These are phyloP conservation scores for Heliconius nattereri DNA, from an alignment of 1,140 invertebrate genomes.

Conservation along the genomic window DNA sequence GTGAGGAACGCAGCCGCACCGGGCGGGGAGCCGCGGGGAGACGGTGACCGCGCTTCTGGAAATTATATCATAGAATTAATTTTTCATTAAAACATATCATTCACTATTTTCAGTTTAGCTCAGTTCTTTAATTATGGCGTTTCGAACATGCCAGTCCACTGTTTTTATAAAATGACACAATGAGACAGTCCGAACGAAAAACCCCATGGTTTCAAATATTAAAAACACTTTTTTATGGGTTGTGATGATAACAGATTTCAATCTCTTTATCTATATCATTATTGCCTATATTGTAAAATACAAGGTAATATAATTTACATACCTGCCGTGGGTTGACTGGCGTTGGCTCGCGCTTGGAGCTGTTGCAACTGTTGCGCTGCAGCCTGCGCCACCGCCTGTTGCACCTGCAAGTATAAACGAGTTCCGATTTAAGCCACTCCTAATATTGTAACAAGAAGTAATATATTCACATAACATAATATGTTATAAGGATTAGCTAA, in stretches of 20 bases:
- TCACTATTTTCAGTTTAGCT: no score
- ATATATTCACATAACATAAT: background rate
- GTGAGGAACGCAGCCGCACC: conserved; percentile 73
- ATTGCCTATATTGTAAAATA: background rate
- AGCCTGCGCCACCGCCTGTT: conserved; percentile 90
- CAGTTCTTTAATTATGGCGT: no score
- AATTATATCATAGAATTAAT: background rate
- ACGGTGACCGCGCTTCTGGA: conserved; percentile 79
- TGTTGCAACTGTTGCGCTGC: conserved; percentile 91
- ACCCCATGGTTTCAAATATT: no score
- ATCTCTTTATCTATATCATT: no score
- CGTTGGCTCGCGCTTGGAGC: conserved; percentile 86
- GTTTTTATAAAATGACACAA: no score
- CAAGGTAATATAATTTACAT: background rate
- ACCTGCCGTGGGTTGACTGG: conserved; percentile 72
- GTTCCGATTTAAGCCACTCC: background rate
- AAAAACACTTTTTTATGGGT: no score
- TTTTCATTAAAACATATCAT: background rate
- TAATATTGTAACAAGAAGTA: background rate
- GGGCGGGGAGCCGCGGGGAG: conserved; percentile 81
- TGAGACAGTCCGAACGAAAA: no score
- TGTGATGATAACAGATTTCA: no score
- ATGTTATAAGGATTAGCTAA: background rate
- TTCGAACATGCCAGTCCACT: no score
- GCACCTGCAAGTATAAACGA: conserved; percentile 60